phyloP scores from a whole-genome alignment of 1,140 invertebrate genomes.

The Anoplophora glabripennis region DNA sequence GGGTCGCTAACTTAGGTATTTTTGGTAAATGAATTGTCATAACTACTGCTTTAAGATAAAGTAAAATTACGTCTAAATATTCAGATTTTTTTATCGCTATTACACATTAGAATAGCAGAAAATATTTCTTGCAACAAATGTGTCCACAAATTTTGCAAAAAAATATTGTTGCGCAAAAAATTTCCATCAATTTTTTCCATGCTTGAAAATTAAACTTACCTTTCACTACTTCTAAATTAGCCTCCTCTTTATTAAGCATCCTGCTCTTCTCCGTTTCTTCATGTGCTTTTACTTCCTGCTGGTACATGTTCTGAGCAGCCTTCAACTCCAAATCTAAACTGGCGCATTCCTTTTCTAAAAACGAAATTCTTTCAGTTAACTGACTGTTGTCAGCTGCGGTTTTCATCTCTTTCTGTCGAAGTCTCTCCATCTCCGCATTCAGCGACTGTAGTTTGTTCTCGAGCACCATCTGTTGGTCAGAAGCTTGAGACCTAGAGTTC shows the following conservation, averaged over 20 bases:
- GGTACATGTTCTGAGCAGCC: constrained; percentile 79
- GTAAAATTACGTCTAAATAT: too few species aligned
- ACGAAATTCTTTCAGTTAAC: constrained; percentile 75
- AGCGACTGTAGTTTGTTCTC: constrained; percentile 69
- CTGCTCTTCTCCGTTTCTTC: constrained; percentile 84
- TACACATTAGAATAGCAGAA: too few species aligned
- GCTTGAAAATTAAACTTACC: constrained; percentile 56
- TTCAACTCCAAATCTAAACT: constrained; percentile 84
- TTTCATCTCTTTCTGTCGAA: constrained; percentile 67
- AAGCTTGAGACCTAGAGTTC: constrained; percentile 63
- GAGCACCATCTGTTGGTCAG: constrained; percentile 70
- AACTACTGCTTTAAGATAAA: too few species aligned
- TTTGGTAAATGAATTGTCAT: too few species aligned
- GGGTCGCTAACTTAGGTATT: too few species aligned
- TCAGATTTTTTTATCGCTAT: too few species aligned
- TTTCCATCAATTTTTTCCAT: too few species aligned
- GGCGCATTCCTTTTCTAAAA: constrained; percentile 85
- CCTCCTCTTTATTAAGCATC: constrained; percentile 83
- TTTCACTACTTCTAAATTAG: constrained; percentile 86
- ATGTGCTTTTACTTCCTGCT: constrained; percentile 85
- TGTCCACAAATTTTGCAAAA: too few species aligned
- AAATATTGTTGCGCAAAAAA: too few species aligned
- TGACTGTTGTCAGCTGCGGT: constrained; percentile 72
- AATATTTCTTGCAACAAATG: too few species aligned
- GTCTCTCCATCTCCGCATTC: constrained; percentile 73